phyloP scores from a whole-genome alignment of 2,888 invertebrate species.

The Tetheella fluctuosa region DNA sequence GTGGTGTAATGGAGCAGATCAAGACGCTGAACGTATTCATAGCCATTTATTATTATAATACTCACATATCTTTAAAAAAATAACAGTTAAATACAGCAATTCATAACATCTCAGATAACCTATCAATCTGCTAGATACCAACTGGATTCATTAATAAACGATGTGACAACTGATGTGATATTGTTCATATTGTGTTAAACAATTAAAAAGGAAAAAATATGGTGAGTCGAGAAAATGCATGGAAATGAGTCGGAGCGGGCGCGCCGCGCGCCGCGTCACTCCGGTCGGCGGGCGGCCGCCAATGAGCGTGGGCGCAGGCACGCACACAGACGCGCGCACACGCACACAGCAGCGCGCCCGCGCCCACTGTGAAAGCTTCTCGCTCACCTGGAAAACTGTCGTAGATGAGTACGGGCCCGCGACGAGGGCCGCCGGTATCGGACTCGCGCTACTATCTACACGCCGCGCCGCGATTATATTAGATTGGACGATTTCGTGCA shows the following conservation, averaged over 20 bases:
- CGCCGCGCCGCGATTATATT: constrained; percentile 2
- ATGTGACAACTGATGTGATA: background rate
- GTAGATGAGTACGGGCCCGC: constrained; percentile 24
- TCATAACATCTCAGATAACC: constrained; percentile 7
- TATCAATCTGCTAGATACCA: background rate
- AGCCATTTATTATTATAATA: background rate
- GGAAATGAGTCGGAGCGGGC: constrained; percentile 1
- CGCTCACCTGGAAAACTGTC: constrained; percentile 15
- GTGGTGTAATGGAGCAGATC: no score
- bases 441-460: constrained; percentile 9
- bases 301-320: constrained; percentile 16
- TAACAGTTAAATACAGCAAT: background rate
- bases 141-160: background rate
- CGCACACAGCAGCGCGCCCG: constrained; percentile 21
- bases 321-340: constrained; percentile 19
- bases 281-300: constrained; percentile 15
- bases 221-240: background rate
- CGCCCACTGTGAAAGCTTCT: constrained; percentile 16
- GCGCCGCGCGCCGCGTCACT: constrained; percentile 3
- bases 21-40: background rate
- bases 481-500: constrained; percentile 5
- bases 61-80: background rate
- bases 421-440: constrained; percentile 17
- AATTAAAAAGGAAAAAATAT: background rate
- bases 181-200: background rate